Evolutionary conservation across 2,113 vertebrate genomes (phyloP).

Genomic region (Macrotis lagotis): DNA sequence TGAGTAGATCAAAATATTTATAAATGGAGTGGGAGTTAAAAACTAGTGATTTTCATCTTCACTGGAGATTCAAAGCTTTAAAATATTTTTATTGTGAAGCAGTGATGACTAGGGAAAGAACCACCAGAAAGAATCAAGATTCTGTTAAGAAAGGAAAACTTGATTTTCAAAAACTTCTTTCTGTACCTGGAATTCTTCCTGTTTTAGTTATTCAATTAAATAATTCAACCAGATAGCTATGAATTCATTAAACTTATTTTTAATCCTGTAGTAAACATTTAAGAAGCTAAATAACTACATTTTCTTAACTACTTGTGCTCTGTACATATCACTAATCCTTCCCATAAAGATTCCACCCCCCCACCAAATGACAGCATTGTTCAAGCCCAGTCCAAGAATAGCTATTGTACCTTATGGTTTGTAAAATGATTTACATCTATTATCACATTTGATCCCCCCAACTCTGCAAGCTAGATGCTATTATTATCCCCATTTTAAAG

Average conservation of each 20-base stretch:
- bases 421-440: background rate
- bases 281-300: conserved; percentile 11
- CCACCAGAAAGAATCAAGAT: background rate
- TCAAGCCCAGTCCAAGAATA: background rate
- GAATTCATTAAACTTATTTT: background rate
- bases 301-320: conserved; percentile 38
- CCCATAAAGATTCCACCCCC: conserved; percentile 22
- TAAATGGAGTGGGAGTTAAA: conserved; percentile 7
- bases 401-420: background rate
- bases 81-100: background rate
- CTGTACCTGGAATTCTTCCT: background rate
- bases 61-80: background rate
- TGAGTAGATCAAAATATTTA: conserved; percentile 51
- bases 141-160: background rate
- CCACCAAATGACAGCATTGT: background rate
- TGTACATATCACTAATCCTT: conserved; percentile 41
- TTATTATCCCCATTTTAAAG: background rate
- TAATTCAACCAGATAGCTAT: background rate
- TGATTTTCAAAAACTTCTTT: conserved; percentile 31
- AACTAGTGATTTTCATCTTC: conserved; percentile 26
- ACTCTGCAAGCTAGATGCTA: background rate
- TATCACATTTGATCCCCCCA: background rate
- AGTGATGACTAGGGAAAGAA: background rate
- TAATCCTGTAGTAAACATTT: background rate
- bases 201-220: background rate